Evolutionary conservation across 2,888 invertebrate genomes (phyloP), one percentile per base, ranked within the genome.

Genomic region (Zygogramma bicolorata): DNA sequence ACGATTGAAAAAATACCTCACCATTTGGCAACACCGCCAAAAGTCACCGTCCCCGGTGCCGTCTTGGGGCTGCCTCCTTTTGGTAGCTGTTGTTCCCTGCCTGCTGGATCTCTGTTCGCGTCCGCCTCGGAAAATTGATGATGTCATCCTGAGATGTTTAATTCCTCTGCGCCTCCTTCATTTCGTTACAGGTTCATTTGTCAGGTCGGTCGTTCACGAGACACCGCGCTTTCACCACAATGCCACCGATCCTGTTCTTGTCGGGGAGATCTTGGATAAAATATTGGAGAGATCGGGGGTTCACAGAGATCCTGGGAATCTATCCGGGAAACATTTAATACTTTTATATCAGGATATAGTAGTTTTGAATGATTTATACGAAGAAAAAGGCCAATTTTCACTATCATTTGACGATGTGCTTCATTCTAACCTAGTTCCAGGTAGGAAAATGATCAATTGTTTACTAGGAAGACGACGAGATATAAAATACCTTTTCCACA

Each of bases 51-150:
- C 74, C 73, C 61, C 68, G 74, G 63, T 68, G 70, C 65, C 73
- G 65, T 73, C n/a, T 71, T 75, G 75, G 72, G 46, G 58, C 60
- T 60, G 53, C 70, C 69, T 59, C 69, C 68, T 70, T 59, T 22
- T 59, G 62, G 77, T 75, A 74, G 75, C 75, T 74, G 75, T 60
- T 77, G 74, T 71, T 70, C 75, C 70, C 68, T 75, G 75, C 76
- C 76, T 74, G 73, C 74, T 76, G 76, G 53, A 59, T 63, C 57
- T 38, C 62, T 70, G 57, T 59, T 29, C 38, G 27, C 69, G 63
- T 58, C 69, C 73, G 73, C 27, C 70, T 57, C 42, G 73, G 70
- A 73, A 76, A 78, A 78, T 78, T 78, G 78, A 78, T 78, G 78
- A 78, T 78, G 78, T 78, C 78, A 76, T 78, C 77, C 66, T 38